A percentile compares a stretch with the other conserved stretches of the same genome.
Evolutionary conservation across 1,140 invertebrate species (phyloP).

Genomic region (Eueides isabella): DNA sequence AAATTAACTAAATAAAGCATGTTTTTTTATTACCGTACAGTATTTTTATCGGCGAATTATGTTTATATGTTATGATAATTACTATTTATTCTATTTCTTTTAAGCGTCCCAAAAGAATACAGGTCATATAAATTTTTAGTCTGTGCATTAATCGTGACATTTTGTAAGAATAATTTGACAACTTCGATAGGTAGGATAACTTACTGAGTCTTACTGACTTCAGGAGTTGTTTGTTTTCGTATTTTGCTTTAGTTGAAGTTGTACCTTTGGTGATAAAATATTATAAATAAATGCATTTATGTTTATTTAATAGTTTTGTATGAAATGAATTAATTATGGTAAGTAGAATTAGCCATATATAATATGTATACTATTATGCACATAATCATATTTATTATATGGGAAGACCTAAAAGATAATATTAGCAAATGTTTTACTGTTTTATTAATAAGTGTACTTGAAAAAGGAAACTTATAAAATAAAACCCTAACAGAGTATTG

Average conservation of each 20-base stretch:
- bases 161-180: background rate
- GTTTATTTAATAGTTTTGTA: background rate
- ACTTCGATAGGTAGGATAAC: background rate
- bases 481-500: background rate
- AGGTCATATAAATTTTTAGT: too few relatives aligned
- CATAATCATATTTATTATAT: background rate
- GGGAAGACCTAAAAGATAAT: background rate
- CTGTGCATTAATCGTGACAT: background rate
- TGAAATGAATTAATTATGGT: conserved; percentile 6
- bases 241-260: background rate
- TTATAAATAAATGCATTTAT: background rate
- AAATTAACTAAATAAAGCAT: too few relatives aligned
- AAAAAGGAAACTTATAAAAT: background rate
- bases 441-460: background rate
- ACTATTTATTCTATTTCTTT: too few relatives aligned
- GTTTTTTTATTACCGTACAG: too few relatives aligned
- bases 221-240: background rate
- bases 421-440: background rate
- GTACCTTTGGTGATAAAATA: background rate
- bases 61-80: too few relatives aligned
- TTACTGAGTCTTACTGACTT: too few relatives aligned
- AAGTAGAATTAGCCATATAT: background rate
- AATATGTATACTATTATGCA: background rate
- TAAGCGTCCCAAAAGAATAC: too few relatives aligned
- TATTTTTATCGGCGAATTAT: too few relatives aligned